Conservation (phyloP, 1,140 invertebrate species). For the Drosophila melanica region DNA sequence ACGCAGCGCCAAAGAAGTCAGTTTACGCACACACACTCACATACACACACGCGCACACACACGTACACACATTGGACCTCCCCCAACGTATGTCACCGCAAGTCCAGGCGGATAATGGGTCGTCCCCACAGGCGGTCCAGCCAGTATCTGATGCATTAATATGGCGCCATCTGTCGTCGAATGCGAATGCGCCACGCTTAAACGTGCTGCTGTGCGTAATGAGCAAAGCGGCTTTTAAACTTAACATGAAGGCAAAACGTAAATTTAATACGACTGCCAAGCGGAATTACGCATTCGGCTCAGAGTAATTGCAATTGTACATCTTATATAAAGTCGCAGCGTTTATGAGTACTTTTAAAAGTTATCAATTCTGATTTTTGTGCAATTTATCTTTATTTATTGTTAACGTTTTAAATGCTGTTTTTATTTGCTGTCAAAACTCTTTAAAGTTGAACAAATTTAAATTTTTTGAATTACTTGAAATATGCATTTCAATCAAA, state of each 20-base stretch:
- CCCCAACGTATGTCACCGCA: slow-evolving; percentile 30
- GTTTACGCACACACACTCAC: background rate
- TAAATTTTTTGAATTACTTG: too few relatives aligned
- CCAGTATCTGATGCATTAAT: slow-evolving; percentile 46
- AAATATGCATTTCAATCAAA: too few relatives aligned
- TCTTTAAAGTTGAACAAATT: too few relatives aligned
- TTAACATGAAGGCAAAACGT: slow-evolving; percentile 14
- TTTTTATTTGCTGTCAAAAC: too few relatives aligned
- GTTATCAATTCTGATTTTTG: background rate
- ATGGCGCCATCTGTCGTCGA: slow-evolving; percentile 70
- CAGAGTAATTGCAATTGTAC: background rate
- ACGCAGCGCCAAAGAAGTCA: slow-evolving; percentile 22
- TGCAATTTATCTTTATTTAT: too few relatives aligned
- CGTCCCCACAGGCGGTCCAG: slow-evolving; percentile 16
- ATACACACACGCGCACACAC: too few relatives aligned
- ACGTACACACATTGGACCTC: too few relatives aligned
- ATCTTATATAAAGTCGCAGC: background rate
- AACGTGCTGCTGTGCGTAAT: slow-evolving; percentile 51
- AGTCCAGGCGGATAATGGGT: slow-evolving; percentile 53
- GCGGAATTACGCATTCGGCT: slow-evolving; percentile 3
- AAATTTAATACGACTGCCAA: slow-evolving; percentile 16
- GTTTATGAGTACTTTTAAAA: background rate
- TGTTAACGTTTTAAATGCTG: too few relatives aligned
- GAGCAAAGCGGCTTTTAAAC: slow-evolving; percentile 34
- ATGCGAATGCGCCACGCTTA: slow-evolving; percentile 5